Conservation (phyloP, 2,888 invertebrate species). For the Anoncus sp. region DNA sequence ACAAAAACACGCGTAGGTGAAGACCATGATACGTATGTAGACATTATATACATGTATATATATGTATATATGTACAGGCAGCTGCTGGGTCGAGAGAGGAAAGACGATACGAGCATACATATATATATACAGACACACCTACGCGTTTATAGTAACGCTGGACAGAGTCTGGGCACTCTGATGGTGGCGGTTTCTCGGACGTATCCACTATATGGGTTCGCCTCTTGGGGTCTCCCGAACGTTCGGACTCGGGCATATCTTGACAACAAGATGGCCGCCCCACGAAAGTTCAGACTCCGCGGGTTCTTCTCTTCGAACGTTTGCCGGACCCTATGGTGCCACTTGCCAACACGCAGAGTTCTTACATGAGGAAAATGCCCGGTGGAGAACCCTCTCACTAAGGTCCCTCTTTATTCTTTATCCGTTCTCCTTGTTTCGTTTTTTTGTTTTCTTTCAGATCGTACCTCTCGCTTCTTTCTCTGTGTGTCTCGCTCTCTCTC, state of each 20-base stretch:
- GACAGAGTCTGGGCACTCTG: conserved; percentile 27
- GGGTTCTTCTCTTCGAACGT: conserved; percentile 49
- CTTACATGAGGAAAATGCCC: conserved; percentile 53
- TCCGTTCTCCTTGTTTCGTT: conserved; percentile 27
- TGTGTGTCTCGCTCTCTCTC: conserved; percentile 25
- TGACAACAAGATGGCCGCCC: conserved; percentile 64
- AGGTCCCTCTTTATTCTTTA: conserved; percentile 33
- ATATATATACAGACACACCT: too few relatives aligned
- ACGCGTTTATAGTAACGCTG: conserved; percentile 36
- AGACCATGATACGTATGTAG: conserved; percentile 20
- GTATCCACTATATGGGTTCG: too few relatives aligned
- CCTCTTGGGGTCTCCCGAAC: conserved; percentile 38
- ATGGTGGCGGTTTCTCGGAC: conserved; percentile 38
- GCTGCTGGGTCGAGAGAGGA: conserved; percentile 46
- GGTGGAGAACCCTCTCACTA: conserved; percentile 25
- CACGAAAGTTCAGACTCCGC: too few relatives aligned
- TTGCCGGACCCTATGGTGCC: conserved; percentile 17
- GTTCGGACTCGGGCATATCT: conserved; percentile 48
- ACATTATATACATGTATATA: conserved; percentile 1
- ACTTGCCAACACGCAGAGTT: conserved; percentile 18
- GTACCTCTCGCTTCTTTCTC: conserved; percentile 21
- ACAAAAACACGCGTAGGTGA: conserved; percentile 54
- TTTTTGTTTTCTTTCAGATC: conserved; percentile 30
- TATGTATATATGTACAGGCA: conserved; percentile 16
- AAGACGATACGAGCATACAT: conserved; percentile 51